These are phyloP conservation scores for Argentina silus DNA, from an alignment of 2,797 vertebrate species.

Conservation along the genomic window DNA sequence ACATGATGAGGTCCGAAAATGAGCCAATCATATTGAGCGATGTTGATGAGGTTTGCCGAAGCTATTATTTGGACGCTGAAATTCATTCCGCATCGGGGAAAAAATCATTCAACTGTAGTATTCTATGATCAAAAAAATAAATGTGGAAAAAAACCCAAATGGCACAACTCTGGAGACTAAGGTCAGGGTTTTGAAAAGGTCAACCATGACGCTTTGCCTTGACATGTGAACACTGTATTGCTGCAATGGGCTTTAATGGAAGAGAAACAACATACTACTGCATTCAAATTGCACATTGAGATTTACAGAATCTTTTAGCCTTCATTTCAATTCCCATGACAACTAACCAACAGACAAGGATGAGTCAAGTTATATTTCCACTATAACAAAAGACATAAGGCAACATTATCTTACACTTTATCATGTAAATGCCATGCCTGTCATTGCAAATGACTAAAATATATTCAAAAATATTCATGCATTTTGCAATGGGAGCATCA, in stretches of 20 bases:
- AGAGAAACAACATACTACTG: neutral
- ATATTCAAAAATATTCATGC: too few species aligned
- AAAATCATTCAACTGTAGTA: constrained; percentile 43
- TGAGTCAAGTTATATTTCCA: too few species aligned
- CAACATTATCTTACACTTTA: too few species aligned
- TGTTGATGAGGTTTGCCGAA: constrained; percentile 59
- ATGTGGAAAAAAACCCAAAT: constrained; percentile 67
- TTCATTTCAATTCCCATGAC: neutral
- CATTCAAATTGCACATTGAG: neutral
- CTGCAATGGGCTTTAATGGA: neutral
- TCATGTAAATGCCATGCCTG: too few species aligned
- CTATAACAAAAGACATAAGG: too few species aligned
- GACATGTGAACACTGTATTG: constrained; percentile 50
- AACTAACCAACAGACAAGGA: too few species aligned
- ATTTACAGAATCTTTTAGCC: neutral
- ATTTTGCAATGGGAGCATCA: too few species aligned
- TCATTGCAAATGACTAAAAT: too few species aligned
- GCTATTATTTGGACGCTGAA: constrained; percentile 56
- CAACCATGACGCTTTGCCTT: constrained; percentile 62
- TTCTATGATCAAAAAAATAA: constrained; percentile 53
- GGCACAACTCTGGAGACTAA: constrained; percentile 43
- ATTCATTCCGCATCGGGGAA: constrained; percentile 47
- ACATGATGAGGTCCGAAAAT: constrained; percentile 68
- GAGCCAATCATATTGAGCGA: constrained; percentile 68
- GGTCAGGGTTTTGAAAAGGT: constrained; percentile 61